Evolutionary conservation across 2,113 vertebrate species (phyloP).

Genomic region (Condylura cristata): DNA sequence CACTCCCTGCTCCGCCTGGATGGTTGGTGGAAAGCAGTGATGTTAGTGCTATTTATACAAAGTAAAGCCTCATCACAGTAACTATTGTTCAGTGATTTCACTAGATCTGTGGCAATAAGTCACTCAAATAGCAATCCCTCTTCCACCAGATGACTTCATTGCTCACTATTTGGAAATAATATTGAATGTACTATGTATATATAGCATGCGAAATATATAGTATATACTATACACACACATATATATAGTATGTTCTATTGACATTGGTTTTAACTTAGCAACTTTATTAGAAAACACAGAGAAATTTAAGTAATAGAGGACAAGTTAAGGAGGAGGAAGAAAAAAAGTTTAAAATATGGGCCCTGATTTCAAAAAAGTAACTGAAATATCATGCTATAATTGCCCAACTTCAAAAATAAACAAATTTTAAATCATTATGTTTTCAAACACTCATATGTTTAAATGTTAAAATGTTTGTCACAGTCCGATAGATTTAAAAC

Average conservation of each 20-base stretch:
- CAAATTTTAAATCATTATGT: conserved; percentile 81
- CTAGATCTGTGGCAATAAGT: conserved; percentile 82
- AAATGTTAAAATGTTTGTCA: conserved; percentile 82
- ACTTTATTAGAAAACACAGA: conserved; percentile 25
- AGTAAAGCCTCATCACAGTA: conserved; percentile 80
- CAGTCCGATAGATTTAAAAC: conserved; percentile 78
- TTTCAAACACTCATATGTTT: conserved; percentile 83
- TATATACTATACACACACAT: no score
- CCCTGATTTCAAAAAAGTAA: conserved; percentile 27
- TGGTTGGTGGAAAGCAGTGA: conserved; percentile 78
- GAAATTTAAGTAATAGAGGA: not conserved
- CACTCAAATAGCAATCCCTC: conserved; percentile 80
- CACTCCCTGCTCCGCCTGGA: conserved; percentile 10
- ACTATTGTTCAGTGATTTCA: conserved; percentile 84
- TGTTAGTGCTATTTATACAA: conserved; percentile 78
- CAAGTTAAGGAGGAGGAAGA: not conserved
- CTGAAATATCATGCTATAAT: conserved; percentile 49
- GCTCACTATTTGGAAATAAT: conserved; percentile 75
- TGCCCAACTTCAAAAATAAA: conserved; percentile 83
- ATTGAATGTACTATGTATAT: no score
- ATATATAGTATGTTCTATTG: conserved; percentile 29
- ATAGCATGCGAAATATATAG: no score
- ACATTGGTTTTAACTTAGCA: not conserved
- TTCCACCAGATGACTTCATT: conserved; percentile 64
- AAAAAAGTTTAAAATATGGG: not conserved